Evolutionary conservation across 1,140 invertebrate genomes (phyloP), one percentile per base, ranked within the genome.

Genomic region (Pogonognathellus flavescens): DNA sequence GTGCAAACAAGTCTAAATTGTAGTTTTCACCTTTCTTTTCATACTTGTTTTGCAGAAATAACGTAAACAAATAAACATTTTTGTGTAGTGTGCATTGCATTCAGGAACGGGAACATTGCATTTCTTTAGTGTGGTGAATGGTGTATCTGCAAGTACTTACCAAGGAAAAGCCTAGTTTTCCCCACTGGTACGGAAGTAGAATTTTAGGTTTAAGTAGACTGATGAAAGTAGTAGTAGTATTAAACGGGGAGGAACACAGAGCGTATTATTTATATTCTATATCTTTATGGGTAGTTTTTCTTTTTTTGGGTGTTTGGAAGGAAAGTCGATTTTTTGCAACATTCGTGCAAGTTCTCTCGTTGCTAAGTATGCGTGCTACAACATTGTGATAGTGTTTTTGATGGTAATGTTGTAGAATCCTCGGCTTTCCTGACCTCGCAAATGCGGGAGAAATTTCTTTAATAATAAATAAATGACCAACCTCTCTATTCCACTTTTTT

Each of bases 381-480:
- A 41, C 31, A 25, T 5, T 20, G 62, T 66, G 20, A 60, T 60
- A 60, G 59, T 60, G 59, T 60, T 66, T 66, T 66, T 66, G 62
- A 25, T 66, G 62, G 62, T 66, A 25, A 66, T 66, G 62, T 66
- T 66, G 14, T 41, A 41, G 31, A 25, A 66, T 31, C 20, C 62
- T 20, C 22, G 25, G 25, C 62, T 25, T 66, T 66, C 62, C 22
- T 66, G 62, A 66, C 62, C 62, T 31, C 22, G 62, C 62, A 66
- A 31, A 20, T 66, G 11, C 18, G 20, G 20, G 62, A 66, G 62
- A 66, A 66, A 66, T 66, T 14, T 18, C 62, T 66, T 31, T 20
- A 66, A 66, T 66, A 66, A 66, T 66, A 66, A 66, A 20, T 66
- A 66, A 66, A 66, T 66, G 62, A 22, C 62, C 62, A 66, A 66